A percentile compares a stretch with the other conserved stretches of the same genome.
These are phyloP conservation scores for Geopemphigus sp. DNA, from an alignment of 1,140 invertebrate genomes.

Conservation along the genomic window DNA sequence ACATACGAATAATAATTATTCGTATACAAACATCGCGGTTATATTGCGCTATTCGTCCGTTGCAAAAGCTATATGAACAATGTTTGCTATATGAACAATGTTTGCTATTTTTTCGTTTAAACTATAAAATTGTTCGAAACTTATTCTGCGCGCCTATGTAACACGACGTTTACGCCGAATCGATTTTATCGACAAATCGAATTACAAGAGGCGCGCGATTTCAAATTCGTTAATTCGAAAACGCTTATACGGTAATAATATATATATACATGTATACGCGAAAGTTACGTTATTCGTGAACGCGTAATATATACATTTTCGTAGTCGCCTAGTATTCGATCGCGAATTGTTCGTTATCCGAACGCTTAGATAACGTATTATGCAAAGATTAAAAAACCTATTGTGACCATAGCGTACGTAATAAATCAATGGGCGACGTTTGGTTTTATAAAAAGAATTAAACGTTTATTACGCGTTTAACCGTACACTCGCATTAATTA, in stretches of 20 bases:
- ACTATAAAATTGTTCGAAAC: neutral
- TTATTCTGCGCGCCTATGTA: neutral
- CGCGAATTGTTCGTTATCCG: too few species aligned
- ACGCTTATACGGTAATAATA: neutral
- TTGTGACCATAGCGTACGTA: too few species aligned
- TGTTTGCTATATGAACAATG: neutral
- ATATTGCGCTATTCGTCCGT: neutral
- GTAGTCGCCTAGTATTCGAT: too few species aligned
- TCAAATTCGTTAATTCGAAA: neutral
- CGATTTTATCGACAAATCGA: neutral
- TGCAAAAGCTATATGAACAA: neutral
- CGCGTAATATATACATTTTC: too few species aligned
- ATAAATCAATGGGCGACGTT: too few species aligned
- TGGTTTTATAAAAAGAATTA: too few species aligned
- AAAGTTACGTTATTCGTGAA: too few species aligned
- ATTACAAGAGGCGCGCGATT: neutral
- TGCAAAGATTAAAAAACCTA: too few species aligned
- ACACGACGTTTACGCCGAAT: neutral
- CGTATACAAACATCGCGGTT: neutral
- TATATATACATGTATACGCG: too few species aligned
- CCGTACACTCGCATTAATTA: too few species aligned
- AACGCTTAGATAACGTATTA: too few species aligned
- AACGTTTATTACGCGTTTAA: too few species aligned
- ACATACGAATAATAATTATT: slow-evolving; percentile 11
- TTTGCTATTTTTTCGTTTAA: neutral